Conservation (phyloP, 23 tunicate genomes). For the Styela clava region DNA sequence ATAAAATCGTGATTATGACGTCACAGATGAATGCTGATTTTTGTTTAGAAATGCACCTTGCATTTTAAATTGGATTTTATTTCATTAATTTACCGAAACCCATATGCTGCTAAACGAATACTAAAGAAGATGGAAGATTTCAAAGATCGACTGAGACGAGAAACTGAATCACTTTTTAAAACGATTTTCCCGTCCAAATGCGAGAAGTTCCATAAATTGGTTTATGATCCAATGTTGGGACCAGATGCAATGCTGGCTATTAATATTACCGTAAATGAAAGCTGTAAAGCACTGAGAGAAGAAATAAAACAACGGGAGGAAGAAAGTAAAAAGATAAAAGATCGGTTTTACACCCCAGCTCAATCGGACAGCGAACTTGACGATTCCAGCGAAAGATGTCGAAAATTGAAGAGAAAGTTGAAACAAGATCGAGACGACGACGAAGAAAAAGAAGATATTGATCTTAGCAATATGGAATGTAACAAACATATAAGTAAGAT, state of each 20-base stretch:
- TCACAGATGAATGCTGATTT: background rate
- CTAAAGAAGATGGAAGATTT: constrained; percentile 28
- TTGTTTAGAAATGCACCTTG: too few species aligned
- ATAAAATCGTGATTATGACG: too few species aligned
- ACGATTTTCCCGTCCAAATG: constrained; percentile 6
- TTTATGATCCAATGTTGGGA: constrained; percentile 18
- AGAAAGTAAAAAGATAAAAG: constrained; percentile 10
- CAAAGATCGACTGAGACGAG: constrained; percentile 8
- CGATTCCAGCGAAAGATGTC: constrained; percentile 29
- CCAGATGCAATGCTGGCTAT: constrained; percentile 32
- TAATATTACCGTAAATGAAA: constrained; percentile 17
- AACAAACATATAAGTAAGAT: constrained; percentile 56
- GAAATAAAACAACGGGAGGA: constrained; percentile 17
- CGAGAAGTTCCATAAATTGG: constrained; percentile 8
- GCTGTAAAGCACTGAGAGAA: constrained; percentile 47
- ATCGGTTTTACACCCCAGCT: constrained; percentile 77
- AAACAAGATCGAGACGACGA: background rate
- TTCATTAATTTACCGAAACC: too few species aligned
- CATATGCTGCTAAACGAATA: too few species aligned
- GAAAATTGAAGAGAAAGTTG: constrained; percentile 27
- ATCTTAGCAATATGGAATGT: constrained; percentile 36
- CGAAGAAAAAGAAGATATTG: constrained; percentile 37
- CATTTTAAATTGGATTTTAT: too few species aligned
- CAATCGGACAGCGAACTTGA: constrained; percentile 67
- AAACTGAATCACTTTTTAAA: constrained; percentile 14